Evolutionary conservation across 2,888 invertebrate genomes (phyloP).

Genomic region (Drosophila nigritarsus): DNA sequence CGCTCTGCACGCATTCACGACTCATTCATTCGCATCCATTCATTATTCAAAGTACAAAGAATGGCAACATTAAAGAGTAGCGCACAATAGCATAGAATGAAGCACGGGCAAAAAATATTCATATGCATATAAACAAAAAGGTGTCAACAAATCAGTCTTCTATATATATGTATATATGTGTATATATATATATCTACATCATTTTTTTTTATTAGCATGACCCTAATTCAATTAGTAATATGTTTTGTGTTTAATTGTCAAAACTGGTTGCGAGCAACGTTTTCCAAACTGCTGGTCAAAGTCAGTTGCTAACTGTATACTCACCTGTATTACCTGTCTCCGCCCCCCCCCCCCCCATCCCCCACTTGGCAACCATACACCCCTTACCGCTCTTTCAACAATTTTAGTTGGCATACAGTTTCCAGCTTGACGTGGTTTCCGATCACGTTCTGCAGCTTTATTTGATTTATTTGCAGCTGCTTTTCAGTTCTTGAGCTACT

Average conservation of each 20-base stretch:
- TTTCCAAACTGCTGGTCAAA: constrained; percentile 14
- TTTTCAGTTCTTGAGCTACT: constrained; percentile 23
- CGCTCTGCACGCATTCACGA: constrained; percentile 65
- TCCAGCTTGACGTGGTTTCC: constrained; percentile 36
- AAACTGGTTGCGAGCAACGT: constrained; percentile 28
- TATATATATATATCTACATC: neutral
- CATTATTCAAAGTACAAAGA: constrained; percentile 55
- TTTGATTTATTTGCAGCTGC: constrained; percentile 68
- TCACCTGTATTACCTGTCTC: neutral
- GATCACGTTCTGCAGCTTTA: constrained; percentile 74
- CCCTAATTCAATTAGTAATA: constrained; percentile 36
- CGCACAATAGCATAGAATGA: constrained; percentile 1
- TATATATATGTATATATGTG: neutral
- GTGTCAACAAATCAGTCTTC: constrained; percentile 10
- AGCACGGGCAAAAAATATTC: neutral
- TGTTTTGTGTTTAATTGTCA: constrained; percentile 20
- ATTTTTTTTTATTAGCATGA: neutral
- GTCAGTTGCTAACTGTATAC: constrained; percentile 10
- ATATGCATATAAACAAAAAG: constrained; percentile 7
- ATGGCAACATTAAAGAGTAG: constrained; percentile 15
- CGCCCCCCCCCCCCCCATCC: neutral
- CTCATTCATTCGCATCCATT: constrained; percentile 55
- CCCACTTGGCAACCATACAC: neutral
- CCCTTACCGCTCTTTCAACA: neutral
- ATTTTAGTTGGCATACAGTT: constrained; percentile 3